Base-by-base conservation (phyloP, 2,113 vertebrate species). In the Xenopus borealis region DNA sequence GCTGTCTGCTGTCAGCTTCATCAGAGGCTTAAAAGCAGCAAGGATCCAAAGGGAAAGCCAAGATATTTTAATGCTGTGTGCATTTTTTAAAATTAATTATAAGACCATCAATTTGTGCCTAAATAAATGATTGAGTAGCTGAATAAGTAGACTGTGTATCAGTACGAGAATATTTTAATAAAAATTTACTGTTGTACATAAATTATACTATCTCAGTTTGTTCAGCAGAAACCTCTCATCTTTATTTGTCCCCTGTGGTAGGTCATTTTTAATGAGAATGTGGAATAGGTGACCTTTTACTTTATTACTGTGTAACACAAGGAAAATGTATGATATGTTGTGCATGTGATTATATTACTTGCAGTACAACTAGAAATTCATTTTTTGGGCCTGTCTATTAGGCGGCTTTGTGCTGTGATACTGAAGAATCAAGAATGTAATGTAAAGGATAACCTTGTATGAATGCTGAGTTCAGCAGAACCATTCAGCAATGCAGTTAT, bases 391-490 rank as follows among this genome's bases (percentile, higher is more conserved):
- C 52, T 59, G 30, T 19, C 23, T 9, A 40, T 40, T 40, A 40
- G 33, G 33, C 33, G 7, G 33, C 5, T 40, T 40, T 40, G 33
- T 40, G n/a, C 13, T 58, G 18, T 61, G 7, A 10, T 59, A n/a
- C 5, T 61, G 12, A 75, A 53, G 17, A 23, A 12, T 33, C 10
- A 59, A 53, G 57, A 75, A 69, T 75, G 57, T 12, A 68, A 58
- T 66, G 13, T 45, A 46, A 47, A 66, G 45, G n/a, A 61, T 17
- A 73, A 62, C 45, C 66, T 69, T 69, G 23, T 69, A 7, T 62
- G n/a, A 69, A 61, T 55, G 73, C 66, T 76, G 46, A 69, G 13
- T 69, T 63, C 18, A 76, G 73, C 66, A 76, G 55, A 69, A 55
- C n/a, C 46, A 23, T 75, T 44, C n/a, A 18, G 62, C 72, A 75